Conservation (phyloP, 2,797 vertebrate genomes). For the Siniperca obscura region DNA sequence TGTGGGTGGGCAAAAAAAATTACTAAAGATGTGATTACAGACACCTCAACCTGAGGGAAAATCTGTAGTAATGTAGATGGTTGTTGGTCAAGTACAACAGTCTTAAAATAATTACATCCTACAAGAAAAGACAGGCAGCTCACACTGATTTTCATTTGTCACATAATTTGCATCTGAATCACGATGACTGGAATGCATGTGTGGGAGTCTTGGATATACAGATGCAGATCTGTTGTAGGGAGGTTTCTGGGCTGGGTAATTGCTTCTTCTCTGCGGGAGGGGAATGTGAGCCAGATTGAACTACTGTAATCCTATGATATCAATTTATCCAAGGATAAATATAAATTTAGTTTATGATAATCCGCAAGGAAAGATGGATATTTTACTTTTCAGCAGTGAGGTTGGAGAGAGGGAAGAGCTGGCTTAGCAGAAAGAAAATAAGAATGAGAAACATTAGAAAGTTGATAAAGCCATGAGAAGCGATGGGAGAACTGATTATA, state of each 20-base stretch:
- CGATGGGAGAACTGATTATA: neutral
- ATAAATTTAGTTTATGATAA: neutral
- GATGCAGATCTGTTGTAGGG: neutral
- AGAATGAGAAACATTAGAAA: neutral
- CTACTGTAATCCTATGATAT: neutral
- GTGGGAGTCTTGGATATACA: too few relatives aligned
- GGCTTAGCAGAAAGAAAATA: neutral
- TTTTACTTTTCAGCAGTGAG: neutral
- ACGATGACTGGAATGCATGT: neutral
- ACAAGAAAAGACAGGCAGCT: neutral
- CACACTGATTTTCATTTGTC: neutral
- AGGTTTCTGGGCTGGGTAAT: neutral
- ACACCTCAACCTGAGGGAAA: neutral
- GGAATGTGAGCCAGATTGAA: neutral
- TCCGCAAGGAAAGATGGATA: too few relatives aligned
- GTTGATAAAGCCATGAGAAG: neutral
- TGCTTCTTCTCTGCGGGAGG: neutral
- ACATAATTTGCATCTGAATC: neutral
- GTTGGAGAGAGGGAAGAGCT: too few relatives aligned
- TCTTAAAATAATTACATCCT: neutral
- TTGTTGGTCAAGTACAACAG: neutral
- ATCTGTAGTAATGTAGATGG: too few relatives aligned
- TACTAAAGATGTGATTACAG: neutral
- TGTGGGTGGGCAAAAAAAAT: neutral
- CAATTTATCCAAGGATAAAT: neutral